These are phyloP conservation scores for Cecropterus lyciades DNA, from an alignment of 1,140 invertebrate species.

Conservation along the genomic window DNA sequence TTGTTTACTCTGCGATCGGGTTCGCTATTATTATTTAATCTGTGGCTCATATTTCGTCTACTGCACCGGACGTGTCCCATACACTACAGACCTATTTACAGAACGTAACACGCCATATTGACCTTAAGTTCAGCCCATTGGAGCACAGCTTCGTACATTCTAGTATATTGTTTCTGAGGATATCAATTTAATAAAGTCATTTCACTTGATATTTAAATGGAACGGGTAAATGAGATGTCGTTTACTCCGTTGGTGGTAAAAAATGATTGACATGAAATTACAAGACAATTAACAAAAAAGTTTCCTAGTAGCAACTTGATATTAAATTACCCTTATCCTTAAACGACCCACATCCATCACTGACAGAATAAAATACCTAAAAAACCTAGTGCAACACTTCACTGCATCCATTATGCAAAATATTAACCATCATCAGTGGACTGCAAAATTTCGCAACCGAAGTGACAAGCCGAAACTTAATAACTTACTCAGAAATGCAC, in stretches of 20 bases:
- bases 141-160: neutral
- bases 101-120: constrained; percentile 22
- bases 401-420: constrained; percentile 45
- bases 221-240: constrained; percentile 11
- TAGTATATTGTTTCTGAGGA: neutral
- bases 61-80: constrained; percentile 39
- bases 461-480: constrained; percentile 83
- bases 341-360: constrained; percentile 36
- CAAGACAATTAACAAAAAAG: constrained; percentile 34
- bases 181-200: neutral
- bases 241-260: constrained; percentile 27
- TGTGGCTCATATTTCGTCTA: constrained; percentile 42
- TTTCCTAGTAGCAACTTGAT: constrained; percentile 35
- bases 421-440: constrained; percentile 55
- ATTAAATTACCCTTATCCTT: constrained; percentile 34
- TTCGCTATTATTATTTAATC: constrained; percentile 46
- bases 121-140: constrained; percentile 18
- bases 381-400: constrained; percentile 39
- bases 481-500: constrained; percentile 83
- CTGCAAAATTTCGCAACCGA: constrained; percentile 79
- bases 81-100: constrained; percentile 45
- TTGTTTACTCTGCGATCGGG: constrained; percentile 46
- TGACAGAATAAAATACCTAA: constrained; percentile 39
- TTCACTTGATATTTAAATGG: constrained; percentile 3
- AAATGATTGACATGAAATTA: constrained; percentile 31